phyloP scores from a whole-genome alignment of 53 echinoderm and acorn worm genomes.

The Crossaster papposus region DNA sequence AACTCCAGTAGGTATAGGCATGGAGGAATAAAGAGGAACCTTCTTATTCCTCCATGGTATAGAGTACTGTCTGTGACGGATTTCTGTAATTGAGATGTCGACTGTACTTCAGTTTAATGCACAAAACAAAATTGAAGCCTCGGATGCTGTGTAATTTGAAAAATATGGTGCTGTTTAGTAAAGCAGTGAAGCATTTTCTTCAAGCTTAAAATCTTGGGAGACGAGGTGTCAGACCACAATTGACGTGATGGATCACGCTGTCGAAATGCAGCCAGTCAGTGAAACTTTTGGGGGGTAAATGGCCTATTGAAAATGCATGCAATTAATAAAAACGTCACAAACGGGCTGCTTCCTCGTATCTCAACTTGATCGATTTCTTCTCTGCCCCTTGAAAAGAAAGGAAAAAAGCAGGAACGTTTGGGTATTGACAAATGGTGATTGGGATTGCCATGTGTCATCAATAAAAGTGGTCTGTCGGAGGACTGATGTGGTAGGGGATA shows the following conservation, averaged over 20 bases:
- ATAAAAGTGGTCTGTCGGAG: slow-evolving; percentile 8
- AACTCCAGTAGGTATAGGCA: background rate
- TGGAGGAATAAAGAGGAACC: too few species aligned
- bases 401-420: background rate
- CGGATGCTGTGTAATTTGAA: background rate
- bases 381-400: background rate
- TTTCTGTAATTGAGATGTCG: background rate
- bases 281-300: background rate
- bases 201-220: background rate
- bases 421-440: slow-evolving; percentile 1
- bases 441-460: slow-evolving; percentile 7
- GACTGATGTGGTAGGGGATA: background rate
- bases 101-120: background rate
- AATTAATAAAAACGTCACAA: slow-evolving; percentile 12
- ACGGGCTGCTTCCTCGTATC: background rate
- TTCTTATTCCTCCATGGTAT: too few species aligned
- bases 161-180: background rate
- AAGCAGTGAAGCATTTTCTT: background rate
- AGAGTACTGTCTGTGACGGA: background rate
- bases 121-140: background rate
- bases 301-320: background rate
- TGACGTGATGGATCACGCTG: slow-evolving; percentile 6
- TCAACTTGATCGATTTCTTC: slow-evolving; percentile 11
- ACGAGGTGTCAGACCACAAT: background rate
- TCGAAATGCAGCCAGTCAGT: background rate